Evolutionary conservation across 2,113 vertebrate species (phyloP).

Genomic region (Benitochromis conjunctus): DNA sequence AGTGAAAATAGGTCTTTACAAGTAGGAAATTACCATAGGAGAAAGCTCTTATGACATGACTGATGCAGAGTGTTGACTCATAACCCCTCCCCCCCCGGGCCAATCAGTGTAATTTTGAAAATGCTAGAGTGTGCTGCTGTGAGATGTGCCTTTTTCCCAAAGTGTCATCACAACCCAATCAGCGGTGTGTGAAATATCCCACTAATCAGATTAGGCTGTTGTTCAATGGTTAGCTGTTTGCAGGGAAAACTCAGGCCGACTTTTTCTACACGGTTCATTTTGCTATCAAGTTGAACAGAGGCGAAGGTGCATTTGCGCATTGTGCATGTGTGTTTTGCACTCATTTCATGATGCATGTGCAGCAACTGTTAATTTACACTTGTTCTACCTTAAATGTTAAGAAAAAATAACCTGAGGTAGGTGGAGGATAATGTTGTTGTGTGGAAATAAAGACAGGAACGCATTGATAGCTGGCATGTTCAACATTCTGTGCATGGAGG

Average conservation of each 20-base stretch:
- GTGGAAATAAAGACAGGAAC: neutral
- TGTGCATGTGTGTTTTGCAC: neutral
- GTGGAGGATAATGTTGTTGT: neutral
- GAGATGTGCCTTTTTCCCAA: conserved; percentile 5
- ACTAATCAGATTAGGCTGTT: conserved; percentile 43
- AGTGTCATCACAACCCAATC: conserved; percentile 39
- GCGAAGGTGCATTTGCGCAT: neutral
- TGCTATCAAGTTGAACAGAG: neutral
- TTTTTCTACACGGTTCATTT: neutral
- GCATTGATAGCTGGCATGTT: neutral
- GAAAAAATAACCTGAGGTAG: neutral
- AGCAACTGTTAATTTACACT: conserved; percentile 23
- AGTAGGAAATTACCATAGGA: conserved; percentile 8
- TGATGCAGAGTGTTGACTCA: conserved; percentile 7
- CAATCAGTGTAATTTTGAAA: conserved; percentile 40
- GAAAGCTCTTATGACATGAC: neutral
- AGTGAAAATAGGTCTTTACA: neutral
- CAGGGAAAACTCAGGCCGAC: neutral
- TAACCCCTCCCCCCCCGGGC: neutral
- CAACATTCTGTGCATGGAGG: neutral
- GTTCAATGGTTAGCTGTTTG: conserved; percentile 4
- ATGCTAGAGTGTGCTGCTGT: conserved; percentile 2
- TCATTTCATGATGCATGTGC: neutral
- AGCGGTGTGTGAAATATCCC: conserved; percentile 24
- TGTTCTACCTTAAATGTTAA: neutral